Evolutionary conservation across 2,888 invertebrate species (phyloP).

Genomic region (Apotomis capreana): DNA sequence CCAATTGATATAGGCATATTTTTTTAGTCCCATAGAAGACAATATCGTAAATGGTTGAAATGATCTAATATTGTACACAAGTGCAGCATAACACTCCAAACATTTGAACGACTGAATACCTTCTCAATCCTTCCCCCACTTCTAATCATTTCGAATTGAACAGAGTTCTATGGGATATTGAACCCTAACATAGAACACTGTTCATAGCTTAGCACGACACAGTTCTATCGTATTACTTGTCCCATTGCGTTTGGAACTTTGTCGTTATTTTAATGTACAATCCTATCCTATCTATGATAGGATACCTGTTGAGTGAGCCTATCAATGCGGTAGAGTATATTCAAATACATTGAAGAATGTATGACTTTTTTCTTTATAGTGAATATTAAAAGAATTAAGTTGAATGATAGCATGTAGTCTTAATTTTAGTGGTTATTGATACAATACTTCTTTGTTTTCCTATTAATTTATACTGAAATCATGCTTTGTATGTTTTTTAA

Average conservation of each 20-base stretch:
- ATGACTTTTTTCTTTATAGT: slow-evolving; percentile 45
- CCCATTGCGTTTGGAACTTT: slow-evolving; percentile 16
- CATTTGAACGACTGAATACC: slow-evolving; percentile 36
- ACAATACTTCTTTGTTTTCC: slow-evolving; percentile 25
- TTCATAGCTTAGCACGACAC: not conserved
- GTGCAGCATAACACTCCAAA: slow-evolving; percentile 22
- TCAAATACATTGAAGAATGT: slow-evolving; percentile 44
- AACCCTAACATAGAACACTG: slow-evolving; percentile 24
- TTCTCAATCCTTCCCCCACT: slow-evolving; percentile 30
- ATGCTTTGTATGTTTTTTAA: slow-evolving; percentile 19
- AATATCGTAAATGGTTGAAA: not conserved
- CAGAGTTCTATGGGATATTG: slow-evolving; percentile 32
- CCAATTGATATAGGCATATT: no score
- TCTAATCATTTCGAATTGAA: not conserved
- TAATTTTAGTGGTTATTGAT: slow-evolving; percentile 40
- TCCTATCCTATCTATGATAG: not conserved
- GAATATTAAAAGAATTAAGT: slow-evolving; percentile 38
- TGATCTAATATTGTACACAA: not conserved
- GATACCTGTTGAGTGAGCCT: not conserved
- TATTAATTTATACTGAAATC: slow-evolving; percentile 21
- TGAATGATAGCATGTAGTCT: slow-evolving; percentile 37
- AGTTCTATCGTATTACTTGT: slow-evolving; percentile 28
- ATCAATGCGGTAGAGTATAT: slow-evolving; percentile 26
- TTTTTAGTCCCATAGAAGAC: not conserved
- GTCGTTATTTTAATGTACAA: slow-evolving; percentile 13